phyloP scores from a whole-genome alignment of 1,140 invertebrate genomes.

The Bombus ignitus region DNA sequence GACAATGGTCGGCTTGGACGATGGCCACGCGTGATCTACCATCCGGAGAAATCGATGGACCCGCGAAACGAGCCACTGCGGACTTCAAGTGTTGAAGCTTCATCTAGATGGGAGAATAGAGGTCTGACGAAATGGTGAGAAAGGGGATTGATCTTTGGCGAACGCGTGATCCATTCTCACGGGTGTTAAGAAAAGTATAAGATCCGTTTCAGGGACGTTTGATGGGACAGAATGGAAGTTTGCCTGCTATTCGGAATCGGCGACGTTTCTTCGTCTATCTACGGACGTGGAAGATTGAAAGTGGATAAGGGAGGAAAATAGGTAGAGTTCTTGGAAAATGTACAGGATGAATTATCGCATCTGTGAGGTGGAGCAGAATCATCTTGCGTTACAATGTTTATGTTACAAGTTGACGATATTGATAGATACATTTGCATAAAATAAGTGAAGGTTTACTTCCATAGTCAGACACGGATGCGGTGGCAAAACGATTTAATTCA shows the following conservation, averaged over 20 bases:
- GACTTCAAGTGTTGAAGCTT: background rate
- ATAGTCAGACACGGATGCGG: background rate
- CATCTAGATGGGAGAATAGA: background rate
- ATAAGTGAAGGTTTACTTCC: too few relatives aligned
- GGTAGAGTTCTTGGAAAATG: too few relatives aligned
- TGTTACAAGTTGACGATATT: too few relatives aligned
- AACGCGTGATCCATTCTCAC: background rate
- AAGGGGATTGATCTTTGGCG: background rate
- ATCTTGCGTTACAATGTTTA: too few relatives aligned
- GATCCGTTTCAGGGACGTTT: background rate
- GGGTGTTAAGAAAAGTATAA: background rate
- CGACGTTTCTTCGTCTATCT: background rate
- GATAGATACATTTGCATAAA: too few relatives aligned
- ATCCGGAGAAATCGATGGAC: conserved; percentile 4
- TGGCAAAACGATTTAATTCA: background rate
- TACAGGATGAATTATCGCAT: too few relatives aligned
- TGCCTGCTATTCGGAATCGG: background rate
- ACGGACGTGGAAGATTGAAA: too few relatives aligned
- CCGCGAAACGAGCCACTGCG: conserved; percentile 9
- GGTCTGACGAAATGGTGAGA: background rate
- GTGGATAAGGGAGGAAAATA: too few relatives aligned
- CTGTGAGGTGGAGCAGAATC: too few relatives aligned
- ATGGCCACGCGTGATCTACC: conserved; percentile 8
- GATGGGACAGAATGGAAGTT: background rate
- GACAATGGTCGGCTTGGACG: conserved; percentile 18